Base-by-base conservation (phyloP, 2,113 vertebrate species). In the Trochalopteron elliotii region DNA sequence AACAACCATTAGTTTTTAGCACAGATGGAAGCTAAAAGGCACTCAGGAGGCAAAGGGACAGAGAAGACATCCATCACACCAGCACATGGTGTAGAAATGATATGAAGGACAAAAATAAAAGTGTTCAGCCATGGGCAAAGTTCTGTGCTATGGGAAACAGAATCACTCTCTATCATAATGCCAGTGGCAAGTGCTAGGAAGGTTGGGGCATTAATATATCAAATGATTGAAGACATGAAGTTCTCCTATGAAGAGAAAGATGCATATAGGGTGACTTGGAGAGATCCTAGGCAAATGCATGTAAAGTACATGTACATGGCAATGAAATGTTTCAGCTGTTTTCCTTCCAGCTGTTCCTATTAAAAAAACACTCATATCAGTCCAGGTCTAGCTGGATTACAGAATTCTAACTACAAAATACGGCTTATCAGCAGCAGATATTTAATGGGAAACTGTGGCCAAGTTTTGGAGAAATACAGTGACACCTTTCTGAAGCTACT, bases 71-170 rank as follows among this genome's bases (percentile, higher is more conserved):
- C 45, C 64, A 59, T 96, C 94, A 94, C 72, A 59, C 5, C 63
- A 55, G 53, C 63, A 68, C n/a, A 12, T 45, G 70, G 45, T 61
- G 67, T 22, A 86, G 72, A 96, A 84, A 96, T 87, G 3, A 63
- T 87, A 88, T 47, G 71, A 83, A 90, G 63, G 71, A 65, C 71
- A 92, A 94, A 97, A 93, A 77, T 86, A 76, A 45, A 95, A 93
- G 63, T 22, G 27, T 65, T 88, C 57, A 69, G 92, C 92, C 88
- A 55, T 47, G 16, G 90, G 94, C 95, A 90, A 77, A 77, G 30
- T 52, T 90, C 71, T 90, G 63, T 80, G 75, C 79, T 80, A 5
- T 59, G 79, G 76, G 68, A 93, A 86, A 74, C 6, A 3, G 92
- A 83, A 74, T 94, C 67, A 57, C 35, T 93, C 40, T 89, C 83